Conservation (phyloP, 2,888 invertebrate genomes). For the Patella depressa region DNA sequence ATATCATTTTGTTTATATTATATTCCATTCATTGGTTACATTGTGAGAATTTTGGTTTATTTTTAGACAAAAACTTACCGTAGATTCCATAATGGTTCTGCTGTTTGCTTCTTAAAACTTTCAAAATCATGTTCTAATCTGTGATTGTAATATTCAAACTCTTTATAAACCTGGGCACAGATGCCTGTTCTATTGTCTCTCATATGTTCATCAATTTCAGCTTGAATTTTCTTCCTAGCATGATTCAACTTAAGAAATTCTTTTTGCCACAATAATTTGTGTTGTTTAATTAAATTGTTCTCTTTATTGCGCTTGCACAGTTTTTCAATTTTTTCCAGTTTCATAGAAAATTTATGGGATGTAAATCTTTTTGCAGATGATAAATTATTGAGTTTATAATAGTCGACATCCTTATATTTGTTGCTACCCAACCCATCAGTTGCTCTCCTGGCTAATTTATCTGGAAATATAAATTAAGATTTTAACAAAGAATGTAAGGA, state of each 20-base stretch:
- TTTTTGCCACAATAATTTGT: conserved; percentile 67
- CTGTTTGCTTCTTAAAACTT: conserved; percentile 62
- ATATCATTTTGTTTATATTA: too few relatives aligned
- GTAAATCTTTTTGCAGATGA: conserved; percentile 62
- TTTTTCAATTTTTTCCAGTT: conserved; percentile 66
- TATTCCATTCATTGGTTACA: too few relatives aligned
- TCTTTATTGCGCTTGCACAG: conserved; percentile 64
- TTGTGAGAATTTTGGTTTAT: background rate
- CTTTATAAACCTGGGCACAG: conserved; percentile 53
- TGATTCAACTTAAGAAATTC: conserved; percentile 64
- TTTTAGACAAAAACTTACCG: conserved; percentile 47
- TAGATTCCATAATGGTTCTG: conserved; percentile 65
- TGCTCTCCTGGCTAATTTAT: conserved; percentile 51
- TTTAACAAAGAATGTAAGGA: background rate
- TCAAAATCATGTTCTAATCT: conserved; percentile 54
- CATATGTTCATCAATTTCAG: conserved; percentile 54
- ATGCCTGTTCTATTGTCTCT: conserved; percentile 39
- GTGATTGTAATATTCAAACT: conserved; percentile 59
- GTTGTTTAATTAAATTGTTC: conserved; percentile 64
- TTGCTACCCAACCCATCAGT: conserved; percentile 61
- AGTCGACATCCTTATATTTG: conserved; percentile 63
- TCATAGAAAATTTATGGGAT: conserved; percentile 58
- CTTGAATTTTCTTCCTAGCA: conserved; percentile 53
- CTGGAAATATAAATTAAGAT: conserved; percentile 37
- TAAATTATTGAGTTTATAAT: conserved; percentile 56